Conservation (phyloP, 2,888 invertebrate genomes). For the Strigamia transsilvanica region DNA sequence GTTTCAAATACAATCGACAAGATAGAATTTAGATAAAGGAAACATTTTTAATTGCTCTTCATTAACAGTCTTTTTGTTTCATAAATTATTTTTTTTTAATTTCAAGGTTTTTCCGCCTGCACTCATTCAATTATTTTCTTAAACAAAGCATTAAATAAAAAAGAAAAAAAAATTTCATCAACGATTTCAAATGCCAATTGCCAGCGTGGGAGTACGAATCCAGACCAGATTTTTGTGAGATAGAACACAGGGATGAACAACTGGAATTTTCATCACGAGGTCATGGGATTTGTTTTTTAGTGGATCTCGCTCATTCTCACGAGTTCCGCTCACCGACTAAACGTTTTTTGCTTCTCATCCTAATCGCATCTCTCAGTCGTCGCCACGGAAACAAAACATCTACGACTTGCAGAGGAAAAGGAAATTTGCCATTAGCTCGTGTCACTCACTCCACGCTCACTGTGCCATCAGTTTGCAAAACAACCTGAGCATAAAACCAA, state of each 20-base stretch:
- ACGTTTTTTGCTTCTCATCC: slow-evolving; percentile 7
- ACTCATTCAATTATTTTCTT: background rate
- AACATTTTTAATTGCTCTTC: slow-evolving; percentile 21
- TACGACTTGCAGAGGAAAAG: slow-evolving; percentile 2
- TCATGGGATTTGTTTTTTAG: slow-evolving; percentile 10
- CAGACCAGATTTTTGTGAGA: background rate
- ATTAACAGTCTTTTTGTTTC: slow-evolving; percentile 1
- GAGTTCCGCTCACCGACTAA: slow-evolving; percentile 15
- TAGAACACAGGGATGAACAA: slow-evolving; percentile 26
- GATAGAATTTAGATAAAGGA: background rate
- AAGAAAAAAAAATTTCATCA: background rate
- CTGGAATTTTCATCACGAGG: slow-evolving; percentile 36
- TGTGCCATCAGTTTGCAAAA: slow-evolving; percentile 6
- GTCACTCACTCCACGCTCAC: background rate
- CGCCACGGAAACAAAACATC: slow-evolving; percentile 16
- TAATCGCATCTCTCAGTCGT: background rate
- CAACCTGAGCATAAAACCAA: background rate
- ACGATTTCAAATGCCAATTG: background rate
- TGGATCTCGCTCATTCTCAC: slow-evolving; percentile 28
- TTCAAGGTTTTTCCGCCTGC: slow-evolving; percentile 24
- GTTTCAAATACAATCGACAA: background rate
- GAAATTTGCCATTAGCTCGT: background rate
- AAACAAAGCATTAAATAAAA: background rate
- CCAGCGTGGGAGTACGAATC: background rate
- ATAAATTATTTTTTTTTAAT: background rate